Evolutionary conservation across 2,113 vertebrate genomes (phyloP), one percentile per base, ranked within the genome.

Genomic region (Galemys pyrenaicus): DNA sequence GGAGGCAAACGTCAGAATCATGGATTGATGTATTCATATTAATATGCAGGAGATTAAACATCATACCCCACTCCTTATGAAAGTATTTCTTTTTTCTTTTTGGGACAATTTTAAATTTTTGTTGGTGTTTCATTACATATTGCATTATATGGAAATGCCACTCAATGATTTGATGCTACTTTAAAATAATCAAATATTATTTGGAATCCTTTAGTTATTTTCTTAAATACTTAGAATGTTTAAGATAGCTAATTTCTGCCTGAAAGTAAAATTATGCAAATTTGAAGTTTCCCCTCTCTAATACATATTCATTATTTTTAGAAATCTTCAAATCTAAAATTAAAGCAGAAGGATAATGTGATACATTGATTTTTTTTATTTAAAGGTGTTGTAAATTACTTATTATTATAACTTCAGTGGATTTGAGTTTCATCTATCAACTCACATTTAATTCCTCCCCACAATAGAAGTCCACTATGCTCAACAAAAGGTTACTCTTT

Each of bases 111-210:
- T 87, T 46, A 15, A 35, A n/a, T 20, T 65, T 93, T 86, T 51
- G 32, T 75, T 91, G 37, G 0, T 73, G 3, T 1, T 54, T 17
- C 32, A 41, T 65, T 87, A 44, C 1, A 3, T 58, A 35, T 49
- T 65, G 0, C 37, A 86, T 51, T 65, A 77, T 22, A 84, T 32
- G 51, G 51, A 92, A 39, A 92, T 30, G 5, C 2, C 62, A 56
- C 4, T 8, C 1, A 80, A 20, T 24, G 30, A 35, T 78, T 92
- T 74, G 41, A 41, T 64, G 28, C 11, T n/a, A 68, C 11, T 78
- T 82, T 20, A 60, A 92, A 75, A 75, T 87, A 89, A 41, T 46
- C 11, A 92, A 80, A 39, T 80, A 37, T 65, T 65, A 15, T 89
- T 94, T 74, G 15, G 1, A 12, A 70, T 44, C 20, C 2, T 41